A percentile compares a stretch with the other conserved stretches of the same genome.
These are phyloP conservation scores for Empis livida DNA, from an alignment of 2,888 invertebrate species.

Conservation along the genomic window DNA sequence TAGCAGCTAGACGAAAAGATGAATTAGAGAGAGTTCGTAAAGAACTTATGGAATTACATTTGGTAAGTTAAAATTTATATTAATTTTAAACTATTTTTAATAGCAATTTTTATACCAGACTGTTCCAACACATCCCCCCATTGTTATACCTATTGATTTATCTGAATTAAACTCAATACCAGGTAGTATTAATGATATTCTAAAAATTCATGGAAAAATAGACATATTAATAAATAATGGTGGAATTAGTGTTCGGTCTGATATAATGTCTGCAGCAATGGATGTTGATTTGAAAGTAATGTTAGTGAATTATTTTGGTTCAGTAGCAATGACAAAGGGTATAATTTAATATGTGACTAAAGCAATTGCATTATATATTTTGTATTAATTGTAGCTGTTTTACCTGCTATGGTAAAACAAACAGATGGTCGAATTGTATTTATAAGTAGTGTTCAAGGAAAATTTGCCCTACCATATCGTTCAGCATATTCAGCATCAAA, in stretches of 20 bases:
- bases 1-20: constrained; percentile 64
- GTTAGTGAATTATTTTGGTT: constrained; percentile 90
- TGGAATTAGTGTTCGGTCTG: constrained; percentile 72
- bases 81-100: constrained; percentile 1
- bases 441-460: constrained; percentile 87
- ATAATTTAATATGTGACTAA: constrained; percentile 15
- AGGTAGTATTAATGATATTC: constrained; percentile 48
- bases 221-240: constrained; percentile 88
- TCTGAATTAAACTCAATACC: constrained; percentile 52
- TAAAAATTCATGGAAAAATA: constrained; percentile 57
- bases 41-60: constrained; percentile 50
- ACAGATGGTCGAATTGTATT: constrained; percentile 72
- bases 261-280: constrained; percentile 56
- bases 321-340: constrained; percentile 86
- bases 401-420: constrained; percentile 68
- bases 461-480: constrained; percentile 77
- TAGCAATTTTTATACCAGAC: constrained; percentile 35
- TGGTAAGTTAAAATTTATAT: constrained; percentile 36
- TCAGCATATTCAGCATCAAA: constrained; percentile 87
- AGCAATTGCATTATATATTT: background rate
- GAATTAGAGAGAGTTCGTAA: constrained; percentile 72
- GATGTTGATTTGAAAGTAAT: constrained; percentile 80
- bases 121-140: constrained; percentile 52
- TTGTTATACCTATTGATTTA: constrained; percentile 63
- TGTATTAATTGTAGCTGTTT: constrained; percentile 46